A percentile compares a stretch with the other conserved stretches of the same genome.
Conservation (phyloP, 2,888 invertebrate species). For the Eilema caniola region DNA sequence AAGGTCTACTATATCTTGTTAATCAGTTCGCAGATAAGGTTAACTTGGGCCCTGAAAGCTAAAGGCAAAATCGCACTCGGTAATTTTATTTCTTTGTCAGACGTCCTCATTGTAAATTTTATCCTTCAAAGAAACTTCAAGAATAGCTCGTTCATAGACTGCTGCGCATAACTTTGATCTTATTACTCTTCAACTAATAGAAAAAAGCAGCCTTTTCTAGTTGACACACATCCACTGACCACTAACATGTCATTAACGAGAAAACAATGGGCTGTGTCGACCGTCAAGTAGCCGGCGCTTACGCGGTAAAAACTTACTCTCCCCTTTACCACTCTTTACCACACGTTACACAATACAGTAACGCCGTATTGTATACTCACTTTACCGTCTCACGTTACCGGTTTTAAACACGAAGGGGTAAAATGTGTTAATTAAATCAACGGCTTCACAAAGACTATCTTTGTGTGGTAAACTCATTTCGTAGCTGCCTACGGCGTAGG, state of each 20-base stretch:
- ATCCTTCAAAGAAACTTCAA: too few species aligned
- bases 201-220: constrained; percentile 27
- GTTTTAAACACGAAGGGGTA: constrained; percentile 13
- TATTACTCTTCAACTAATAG: not conserved
- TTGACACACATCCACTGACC: constrained; percentile 13
- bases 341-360: constrained; percentile 20
- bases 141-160: too few species aligned
- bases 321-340: constrained; percentile 23
- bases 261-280: constrained; percentile 52
- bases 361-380: constrained; percentile 19
- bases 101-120: too few species aligned
- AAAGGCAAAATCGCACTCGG: not conserved
- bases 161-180: too few species aligned
- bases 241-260: constrained; percentile 54
- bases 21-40: too few species aligned
- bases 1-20: too few species aligned
- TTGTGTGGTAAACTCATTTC: constrained; percentile 5
- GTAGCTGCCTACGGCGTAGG: not conserved
- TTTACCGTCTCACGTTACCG: constrained; percentile 10
- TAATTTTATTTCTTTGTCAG: not conserved
- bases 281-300: constrained; percentile 38
- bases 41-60: too few species aligned
- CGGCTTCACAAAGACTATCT: constrained; percentile 15
- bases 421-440: constrained; percentile 21
- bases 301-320: constrained; percentile 36